These are phyloP conservation scores for Varanus salvator DNA, from an alignment of 2,113 vertebrate species.

Conservation along the genomic window DNA sequence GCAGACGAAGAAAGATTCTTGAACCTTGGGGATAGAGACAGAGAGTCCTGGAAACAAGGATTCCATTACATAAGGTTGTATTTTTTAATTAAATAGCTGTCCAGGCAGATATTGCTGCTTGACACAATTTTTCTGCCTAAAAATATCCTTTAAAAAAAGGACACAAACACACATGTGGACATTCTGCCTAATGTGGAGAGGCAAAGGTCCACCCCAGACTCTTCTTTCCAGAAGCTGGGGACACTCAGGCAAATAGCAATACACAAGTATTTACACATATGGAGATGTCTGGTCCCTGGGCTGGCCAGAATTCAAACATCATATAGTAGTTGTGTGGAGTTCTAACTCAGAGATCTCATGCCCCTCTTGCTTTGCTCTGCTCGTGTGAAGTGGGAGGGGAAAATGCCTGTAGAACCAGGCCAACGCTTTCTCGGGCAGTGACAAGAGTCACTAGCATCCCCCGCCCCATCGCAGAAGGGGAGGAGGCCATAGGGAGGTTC, in stretches of 20 bases:
- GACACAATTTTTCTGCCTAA: background rate
- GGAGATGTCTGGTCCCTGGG: background rate
- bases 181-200: background rate
- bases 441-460: background rate
- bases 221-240: background rate
- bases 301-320: constrained; percentile 23
- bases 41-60: too few species aligned
- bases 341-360: background rate
- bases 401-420: constrained; percentile 73
- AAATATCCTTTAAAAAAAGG: background rate
- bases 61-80: background rate
- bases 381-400: background rate
- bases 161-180: background rate
- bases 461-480: constrained; percentile 11
- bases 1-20: background rate
- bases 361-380: background rate
- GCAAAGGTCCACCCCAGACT: constrained; percentile 41
- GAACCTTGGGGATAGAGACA: background rate
- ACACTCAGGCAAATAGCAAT: constrained; percentile 18
- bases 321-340: background rate
- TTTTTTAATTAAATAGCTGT: constrained; percentile 33
- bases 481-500: background rate
- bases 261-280: constrained; percentile 42
- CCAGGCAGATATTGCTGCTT: background rate
- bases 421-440: constrained; percentile 41